Percentiles rank a stretch among this genome's conserved stretches.
Conservation (phyloP, 2,797 vertebrate species). For the Poecilia velifera region DNA sequence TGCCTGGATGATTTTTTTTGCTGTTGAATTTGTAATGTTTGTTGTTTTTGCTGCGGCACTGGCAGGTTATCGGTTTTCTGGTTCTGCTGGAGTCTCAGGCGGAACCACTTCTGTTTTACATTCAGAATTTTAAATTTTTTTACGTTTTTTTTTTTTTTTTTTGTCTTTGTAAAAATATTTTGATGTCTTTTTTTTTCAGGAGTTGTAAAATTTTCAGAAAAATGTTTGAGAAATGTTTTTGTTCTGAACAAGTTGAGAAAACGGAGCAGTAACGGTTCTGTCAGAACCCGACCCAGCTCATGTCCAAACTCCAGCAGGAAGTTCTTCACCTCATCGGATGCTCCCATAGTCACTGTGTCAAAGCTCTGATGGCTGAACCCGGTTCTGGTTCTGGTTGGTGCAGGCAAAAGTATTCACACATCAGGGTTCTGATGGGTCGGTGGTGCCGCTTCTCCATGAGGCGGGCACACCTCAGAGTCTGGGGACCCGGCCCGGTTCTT, state of each 20-base stretch:
- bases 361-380: background rate
- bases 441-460: no score
- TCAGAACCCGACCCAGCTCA: background rate
- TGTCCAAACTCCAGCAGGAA: background rate
- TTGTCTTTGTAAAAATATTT: conserved; percentile 26
- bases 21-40: conserved; percentile 1
- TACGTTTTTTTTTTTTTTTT: background rate
- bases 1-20: conserved; percentile 5
- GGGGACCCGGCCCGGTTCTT: background rate
- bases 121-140: background rate
- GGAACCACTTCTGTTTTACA: background rate
- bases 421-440: background rate
- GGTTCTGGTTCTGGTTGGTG: background rate
- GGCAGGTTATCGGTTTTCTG: background rate
- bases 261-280: background rate
- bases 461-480: no score
- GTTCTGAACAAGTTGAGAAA: conserved; percentile 48
- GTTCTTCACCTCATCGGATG: background rate
- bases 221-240: conserved; percentile 23
- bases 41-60: background rate
- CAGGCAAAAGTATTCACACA: background rate
- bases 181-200: conserved; percentile 50
- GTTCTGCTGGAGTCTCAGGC: background rate
- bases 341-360: background rate
- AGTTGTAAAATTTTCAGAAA: conserved; percentile 33